phyloP scores from a whole-genome alignment of 2,797 vertebrate species.

The Bucorvus abyssinicus region DNA sequence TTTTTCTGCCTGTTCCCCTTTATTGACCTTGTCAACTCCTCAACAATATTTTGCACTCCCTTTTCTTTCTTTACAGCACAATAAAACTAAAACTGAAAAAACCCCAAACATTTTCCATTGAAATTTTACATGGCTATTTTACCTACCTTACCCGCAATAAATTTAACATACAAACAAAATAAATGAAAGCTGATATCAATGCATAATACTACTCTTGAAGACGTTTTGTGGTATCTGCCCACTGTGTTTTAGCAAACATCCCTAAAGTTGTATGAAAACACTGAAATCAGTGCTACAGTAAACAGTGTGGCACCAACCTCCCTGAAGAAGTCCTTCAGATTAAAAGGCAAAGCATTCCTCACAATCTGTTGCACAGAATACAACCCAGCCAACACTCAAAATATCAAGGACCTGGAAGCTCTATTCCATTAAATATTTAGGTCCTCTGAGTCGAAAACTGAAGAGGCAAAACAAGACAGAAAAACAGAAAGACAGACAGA shows the following conservation, averaged over 20 bases:
- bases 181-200: neutral
- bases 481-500: neutral
- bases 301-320: neutral
- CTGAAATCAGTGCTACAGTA: neutral
- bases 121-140: neutral
- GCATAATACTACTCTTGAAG: neutral
- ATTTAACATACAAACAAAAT: neutral
- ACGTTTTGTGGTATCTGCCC: neutral
- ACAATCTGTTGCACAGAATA: neutral
- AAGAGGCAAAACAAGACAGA: neutral
- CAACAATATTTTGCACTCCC: neutral
- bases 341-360: neutral
- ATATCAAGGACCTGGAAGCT: neutral
- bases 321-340: neutral
- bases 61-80: neutral
- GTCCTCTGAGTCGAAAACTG: neutral
- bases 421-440: neutral
- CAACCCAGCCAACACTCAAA: neutral
- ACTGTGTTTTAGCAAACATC: neutral
- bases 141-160: neutral
- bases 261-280: neutral
- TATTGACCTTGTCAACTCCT: neutral
- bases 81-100: neutral
- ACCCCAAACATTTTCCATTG: neutral
- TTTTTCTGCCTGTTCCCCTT: neutral